Evolutionary conservation across 2,797 vertebrate species (phyloP), one percentile per base, ranked within the genome.

Genomic region (Sebastes hopkinsi): DNA sequence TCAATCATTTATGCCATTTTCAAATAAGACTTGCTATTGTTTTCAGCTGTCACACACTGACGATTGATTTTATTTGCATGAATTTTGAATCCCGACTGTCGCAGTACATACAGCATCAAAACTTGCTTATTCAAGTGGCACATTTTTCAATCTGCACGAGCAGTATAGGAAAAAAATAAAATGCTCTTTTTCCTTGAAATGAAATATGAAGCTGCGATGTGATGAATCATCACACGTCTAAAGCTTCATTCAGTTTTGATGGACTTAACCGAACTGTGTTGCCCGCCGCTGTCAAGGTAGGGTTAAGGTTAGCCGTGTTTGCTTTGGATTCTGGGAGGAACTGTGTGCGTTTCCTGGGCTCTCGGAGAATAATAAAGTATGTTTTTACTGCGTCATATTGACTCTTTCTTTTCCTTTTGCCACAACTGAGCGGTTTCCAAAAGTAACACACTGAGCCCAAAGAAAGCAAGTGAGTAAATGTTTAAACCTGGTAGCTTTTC

Each of bases 351-450:
- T 75, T 79, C 58, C 38, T 56, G 42, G 80, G 30, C 79, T 87
- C 81, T 72, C 67, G 4, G 64, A 80, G 89, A 89, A 94, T 91
- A 93, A 88, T 86, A 89, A 88, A 89, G 77, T 81, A 29, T 92
- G 87, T 92, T 94, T 91, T 92, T 82, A 85, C 77, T 86, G 85
- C 64, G 62, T 74, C 23, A 20, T 76, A 69, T 77, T 86, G 82
- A 84, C 74, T 34, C 23, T 70, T 69, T 86, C 38, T 85, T 62
- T 82, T 72, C 58, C 64, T 83, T 82, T 75, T 74, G 74, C 89
- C 85, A 82, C 89, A 87, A 66, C 61, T 62, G 69, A 78, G 76
- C 0, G 5, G 56, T 68, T 86, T 93, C 92, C 89, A 93, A 89
- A 75, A 87, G 79, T 72, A 94, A 91, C 90, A 88, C 82, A 93